Evolutionary conservation across 2,888 invertebrate species (phyloP), one percentile per base, ranked within the genome.

Genomic region (Hylaea fasciaria): DNA sequence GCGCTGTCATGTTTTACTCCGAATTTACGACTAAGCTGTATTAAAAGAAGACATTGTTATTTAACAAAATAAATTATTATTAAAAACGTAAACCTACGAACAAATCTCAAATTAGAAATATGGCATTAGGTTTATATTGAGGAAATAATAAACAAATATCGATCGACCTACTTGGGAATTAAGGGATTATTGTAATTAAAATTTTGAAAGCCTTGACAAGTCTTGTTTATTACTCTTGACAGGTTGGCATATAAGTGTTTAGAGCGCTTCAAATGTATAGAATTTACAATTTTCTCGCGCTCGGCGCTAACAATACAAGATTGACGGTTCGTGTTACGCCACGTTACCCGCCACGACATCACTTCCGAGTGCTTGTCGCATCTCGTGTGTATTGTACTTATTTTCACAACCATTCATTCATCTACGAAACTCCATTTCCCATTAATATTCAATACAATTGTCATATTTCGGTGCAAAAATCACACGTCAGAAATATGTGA

Each of bases 251-350:
- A 43, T 41, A 49, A 39, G 9, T 45, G 29, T 45, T 49, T 29
- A 44, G 12, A 37, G 50, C 12, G 45, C 13, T 46, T 41, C 35
- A 22, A 47, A 52, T 47, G 9, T 49, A 49, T 41, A 57, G 39
- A 61, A 62, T 61, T 56, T 58, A 58, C 52, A 63, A 58, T 62
- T 60, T 55, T 66, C 53, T 66, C 62, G 46, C 65, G 57, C 59
- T 49, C 61, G 50, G 32, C 62, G 59, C 57, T 66, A 68, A 73
- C 71, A 76, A 73, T 71, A 68, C 63, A 69, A 70, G 69, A 73
- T 76, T 74, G 73, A 72, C 77, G 62, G 71, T 53, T 65, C 73
- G 65, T 71, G 72, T 70, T 70, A 59, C 66, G 67, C 61, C 73
- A 65, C 63, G 71, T 71, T 71, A 59, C 69, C 58, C 65, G 45